These are phyloP conservation scores for Protobothrops flavoviridis DNA, from an alignment of 2,113 vertebrate species.

Conservation along the genomic window DNA sequence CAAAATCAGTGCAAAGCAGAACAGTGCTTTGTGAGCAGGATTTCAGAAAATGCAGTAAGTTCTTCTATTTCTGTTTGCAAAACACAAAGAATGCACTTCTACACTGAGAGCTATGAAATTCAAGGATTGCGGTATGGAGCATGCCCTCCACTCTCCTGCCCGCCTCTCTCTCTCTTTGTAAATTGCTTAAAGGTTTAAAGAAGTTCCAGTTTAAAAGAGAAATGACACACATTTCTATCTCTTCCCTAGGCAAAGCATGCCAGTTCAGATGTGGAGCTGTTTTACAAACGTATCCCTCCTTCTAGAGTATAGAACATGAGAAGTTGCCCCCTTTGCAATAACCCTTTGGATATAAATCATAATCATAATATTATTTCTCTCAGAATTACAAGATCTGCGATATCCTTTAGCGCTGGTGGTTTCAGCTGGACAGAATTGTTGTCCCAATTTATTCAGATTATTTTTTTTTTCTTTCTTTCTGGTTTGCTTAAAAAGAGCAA, in stretches of 20 bases:
- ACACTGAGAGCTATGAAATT: neutral
- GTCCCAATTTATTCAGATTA: constrained; percentile 26
- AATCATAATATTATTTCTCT: neutral
- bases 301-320: neutral
- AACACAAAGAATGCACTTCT: no score
- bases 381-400: constrained; percentile 13
- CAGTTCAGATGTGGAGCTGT: neutral
- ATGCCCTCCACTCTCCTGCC: neutral
- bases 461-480: neutral
- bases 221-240: neutral
- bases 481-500: constrained; percentile 20
- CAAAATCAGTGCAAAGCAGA: neutral
- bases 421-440: constrained; percentile 19
- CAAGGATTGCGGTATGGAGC: neutral
- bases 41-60: neutral
- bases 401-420: constrained; percentile 8
- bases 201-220: neutral
- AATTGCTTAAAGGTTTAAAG: neutral
- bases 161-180: neutral
- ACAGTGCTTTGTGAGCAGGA: neutral
- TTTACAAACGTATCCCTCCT: neutral
- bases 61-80: neutral
- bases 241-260: neutral
- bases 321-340: neutral
- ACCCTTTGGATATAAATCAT: neutral